phyloP scores from a whole-genome alignment of 1,140 invertebrate genomes.

The Portunus trituberculatus region DNA sequence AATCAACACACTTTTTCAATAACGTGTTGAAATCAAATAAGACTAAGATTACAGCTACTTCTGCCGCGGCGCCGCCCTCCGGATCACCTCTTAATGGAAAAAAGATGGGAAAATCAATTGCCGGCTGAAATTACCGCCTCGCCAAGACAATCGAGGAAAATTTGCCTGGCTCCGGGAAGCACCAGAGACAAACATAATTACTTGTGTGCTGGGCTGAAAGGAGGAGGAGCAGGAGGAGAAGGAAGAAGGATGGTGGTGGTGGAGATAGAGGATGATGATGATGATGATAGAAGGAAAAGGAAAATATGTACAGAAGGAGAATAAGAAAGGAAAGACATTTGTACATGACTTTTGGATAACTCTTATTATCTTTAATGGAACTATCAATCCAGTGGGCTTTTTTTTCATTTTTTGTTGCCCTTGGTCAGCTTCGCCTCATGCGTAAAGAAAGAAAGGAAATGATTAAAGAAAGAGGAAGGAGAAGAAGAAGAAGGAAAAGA shows the following conservation, averaged over 20 bases:
- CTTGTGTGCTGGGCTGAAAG: constrained; percentile 12
- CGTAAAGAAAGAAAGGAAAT: too few relatives aligned
- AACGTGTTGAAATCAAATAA: constrained; percentile 73
- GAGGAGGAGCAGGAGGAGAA: background rate
- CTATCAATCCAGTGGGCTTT: too few relatives aligned
- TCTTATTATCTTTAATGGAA: background rate
- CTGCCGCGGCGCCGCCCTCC: constrained; percentile 47
- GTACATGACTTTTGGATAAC: too few relatives aligned
- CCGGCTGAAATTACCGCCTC: constrained; percentile 59
- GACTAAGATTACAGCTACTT: constrained; percentile 74
- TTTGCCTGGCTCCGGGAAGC: constrained; percentile 56
- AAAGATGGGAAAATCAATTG: constrained; percentile 75
- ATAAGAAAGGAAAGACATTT: background rate
- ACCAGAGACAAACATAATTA: constrained; percentile 68
- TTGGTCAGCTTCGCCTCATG: too few relatives aligned
- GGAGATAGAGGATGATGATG: background rate
- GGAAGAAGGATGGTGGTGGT: background rate
- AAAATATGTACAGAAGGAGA: background rate
- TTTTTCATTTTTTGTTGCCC: too few relatives aligned
- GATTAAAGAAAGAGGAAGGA: background rate
- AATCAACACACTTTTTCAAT: constrained; percentile 72
- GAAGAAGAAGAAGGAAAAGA: background rate
- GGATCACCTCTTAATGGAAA: constrained; percentile 68
- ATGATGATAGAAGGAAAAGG: background rate
- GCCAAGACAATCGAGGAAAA: constrained; percentile 64